These are phyloP conservation scores for Prosopocoilus inquinatus DNA, from an alignment of 2,888 invertebrate genomes.

Conservation along the genomic window DNA sequence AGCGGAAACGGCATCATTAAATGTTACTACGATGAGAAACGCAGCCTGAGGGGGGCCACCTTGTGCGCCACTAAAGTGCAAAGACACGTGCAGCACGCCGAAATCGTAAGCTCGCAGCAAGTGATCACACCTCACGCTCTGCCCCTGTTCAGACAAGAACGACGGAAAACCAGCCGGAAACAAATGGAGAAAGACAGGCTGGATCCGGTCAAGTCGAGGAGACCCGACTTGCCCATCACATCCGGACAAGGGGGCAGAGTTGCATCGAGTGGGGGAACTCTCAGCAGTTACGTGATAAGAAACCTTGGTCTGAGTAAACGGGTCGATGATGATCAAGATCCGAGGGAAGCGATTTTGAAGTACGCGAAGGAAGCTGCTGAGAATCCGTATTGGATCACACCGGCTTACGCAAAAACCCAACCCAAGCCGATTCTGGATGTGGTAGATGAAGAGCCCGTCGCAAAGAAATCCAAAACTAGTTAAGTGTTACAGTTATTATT, in stretches of 20 bases:
- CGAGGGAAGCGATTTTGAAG: slow-evolving; percentile 90
- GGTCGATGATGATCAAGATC: slow-evolving; percentile 90
- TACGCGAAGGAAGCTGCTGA: slow-evolving; percentile 94
- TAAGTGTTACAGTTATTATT: slow-evolving; percentile 5
- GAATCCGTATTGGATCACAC: slow-evolving; percentile 96
- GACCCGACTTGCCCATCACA: slow-evolving; percentile 85
- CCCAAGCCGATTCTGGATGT: slow-evolving; percentile 71
- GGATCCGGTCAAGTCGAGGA: slow-evolving; percentile 78
- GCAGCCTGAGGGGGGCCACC: slow-evolving; percentile 87
- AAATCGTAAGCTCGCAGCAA: slow-evolving; percentile 86
- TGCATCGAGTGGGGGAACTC: slow-evolving; percentile 90
- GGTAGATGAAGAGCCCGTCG: slow-evolving; percentile 43
- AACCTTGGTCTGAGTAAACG: slow-evolving; percentile 91
- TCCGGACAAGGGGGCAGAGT: slow-evolving; percentile 91
- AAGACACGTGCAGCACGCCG: slow-evolving; percentile 76
- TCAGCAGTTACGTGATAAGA: slow-evolving; percentile 90
- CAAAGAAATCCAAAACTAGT: slow-evolving; percentile 40
- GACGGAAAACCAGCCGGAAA: slow-evolving; percentile 83
- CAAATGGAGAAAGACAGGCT: slow-evolving; percentile 88
- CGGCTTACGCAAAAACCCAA: slow-evolving; percentile 87
- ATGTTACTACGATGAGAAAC: slow-evolving; percentile 85
- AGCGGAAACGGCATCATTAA: slow-evolving; percentile 89
- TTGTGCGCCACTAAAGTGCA: slow-evolving; percentile 81
- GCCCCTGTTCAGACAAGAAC: slow-evolving; percentile 91
- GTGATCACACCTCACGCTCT: slow-evolving; percentile 96